phyloP scores from a whole-genome alignment of 2,113 vertebrate genomes.

The Cheilinus undulatus region DNA sequence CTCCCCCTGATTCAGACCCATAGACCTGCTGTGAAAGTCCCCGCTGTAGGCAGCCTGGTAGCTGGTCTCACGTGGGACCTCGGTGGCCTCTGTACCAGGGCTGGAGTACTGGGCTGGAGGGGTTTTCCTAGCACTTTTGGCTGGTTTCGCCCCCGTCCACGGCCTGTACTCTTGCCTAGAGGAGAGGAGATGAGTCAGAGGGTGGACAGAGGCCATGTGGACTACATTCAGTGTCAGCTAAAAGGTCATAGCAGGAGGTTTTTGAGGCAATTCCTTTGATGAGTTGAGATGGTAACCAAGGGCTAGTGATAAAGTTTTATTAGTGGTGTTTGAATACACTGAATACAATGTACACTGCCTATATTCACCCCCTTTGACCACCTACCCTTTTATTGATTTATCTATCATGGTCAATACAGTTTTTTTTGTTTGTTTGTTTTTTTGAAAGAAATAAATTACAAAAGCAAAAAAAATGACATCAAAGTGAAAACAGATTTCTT shows the following conservation, averaged over 20 bases:
- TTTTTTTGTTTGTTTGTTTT: too few relatives aligned
- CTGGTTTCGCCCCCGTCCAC: conserved; percentile 89
- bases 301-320: neutral
- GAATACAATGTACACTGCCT: too few relatives aligned
- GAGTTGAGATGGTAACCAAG: neutral
- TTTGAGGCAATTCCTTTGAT: neutral
- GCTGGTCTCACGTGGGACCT: conserved; percentile 84
- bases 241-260: neutral
- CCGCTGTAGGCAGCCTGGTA: conserved; percentile 88
- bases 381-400: too few relatives aligned
- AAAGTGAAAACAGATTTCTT: too few relatives aligned
- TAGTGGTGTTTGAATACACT: neutral
- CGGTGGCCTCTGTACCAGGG: conserved; percentile 76
- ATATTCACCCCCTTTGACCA: too few relatives aligned
- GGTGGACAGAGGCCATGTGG: neutral
- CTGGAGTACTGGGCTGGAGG: conserved; percentile 79
- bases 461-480: too few relatives aligned
- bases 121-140: conserved; percentile 86
- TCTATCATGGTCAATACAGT: too few relatives aligned
- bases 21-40: conserved; percentile 71
- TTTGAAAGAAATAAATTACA: too few relatives aligned
- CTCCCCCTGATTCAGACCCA: conserved; percentile 55
- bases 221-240: neutral
- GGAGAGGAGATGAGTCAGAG: conserved; percentile 23
- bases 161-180: conserved; percentile 91